phyloP scores from a whole-genome alignment of 2,113 vertebrate genomes.

The Tringa solitaria region DNA sequence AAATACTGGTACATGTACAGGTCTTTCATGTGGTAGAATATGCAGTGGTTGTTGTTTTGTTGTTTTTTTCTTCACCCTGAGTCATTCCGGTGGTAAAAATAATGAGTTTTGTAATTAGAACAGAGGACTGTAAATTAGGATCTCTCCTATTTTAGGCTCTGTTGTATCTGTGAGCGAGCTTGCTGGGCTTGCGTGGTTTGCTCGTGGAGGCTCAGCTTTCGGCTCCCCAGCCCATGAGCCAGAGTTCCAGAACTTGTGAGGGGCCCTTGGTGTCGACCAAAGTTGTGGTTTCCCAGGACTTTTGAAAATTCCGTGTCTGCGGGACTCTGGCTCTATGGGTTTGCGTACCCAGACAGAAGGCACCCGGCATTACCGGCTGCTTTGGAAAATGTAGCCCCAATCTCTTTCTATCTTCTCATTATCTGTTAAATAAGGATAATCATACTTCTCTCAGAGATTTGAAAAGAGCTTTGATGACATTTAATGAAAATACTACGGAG shows the following conservation, averaged over 20 bases:
- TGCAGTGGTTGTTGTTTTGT: neutral
- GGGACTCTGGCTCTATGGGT: neutral
- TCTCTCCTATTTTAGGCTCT: neutral
- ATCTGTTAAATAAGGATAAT: conserved; percentile 60
- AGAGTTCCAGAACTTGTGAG: neutral
- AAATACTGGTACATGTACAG: neutral
- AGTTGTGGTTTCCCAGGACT: neutral
- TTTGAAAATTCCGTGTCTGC: neutral
- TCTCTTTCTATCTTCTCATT: conserved; percentile 24
- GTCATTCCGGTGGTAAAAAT: neutral
- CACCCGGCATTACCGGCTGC: neutral
- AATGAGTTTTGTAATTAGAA: conserved; percentile 30
- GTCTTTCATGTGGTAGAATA: neutral
- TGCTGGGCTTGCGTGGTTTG: neutral
- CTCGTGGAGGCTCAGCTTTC: neutral
- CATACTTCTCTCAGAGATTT: conserved; percentile 33
- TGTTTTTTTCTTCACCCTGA: neutral
- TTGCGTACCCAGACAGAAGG: neutral
- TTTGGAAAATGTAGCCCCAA: neutral
- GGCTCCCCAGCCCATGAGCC: neutral
- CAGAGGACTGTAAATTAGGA: neutral
- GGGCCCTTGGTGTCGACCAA: neutral
- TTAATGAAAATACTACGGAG: conserved; percentile 57
- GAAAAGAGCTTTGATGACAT: conserved; percentile 49
- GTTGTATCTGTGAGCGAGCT: neutral